Conservation (phyloP, 2,113 vertebrate species). For the Elgaria multicarinata region DNA sequence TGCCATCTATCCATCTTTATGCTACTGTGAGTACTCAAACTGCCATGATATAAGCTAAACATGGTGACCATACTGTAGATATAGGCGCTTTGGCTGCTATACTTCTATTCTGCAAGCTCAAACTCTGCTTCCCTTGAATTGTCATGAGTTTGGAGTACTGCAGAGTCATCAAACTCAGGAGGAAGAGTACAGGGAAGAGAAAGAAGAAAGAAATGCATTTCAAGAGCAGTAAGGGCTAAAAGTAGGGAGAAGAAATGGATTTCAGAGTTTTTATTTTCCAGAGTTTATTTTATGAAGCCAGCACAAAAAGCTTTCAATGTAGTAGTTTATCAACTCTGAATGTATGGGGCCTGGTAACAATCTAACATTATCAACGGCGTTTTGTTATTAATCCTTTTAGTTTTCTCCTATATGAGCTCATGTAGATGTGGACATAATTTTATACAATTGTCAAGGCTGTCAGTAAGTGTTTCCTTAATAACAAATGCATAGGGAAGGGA, state of each 20-base stretch:
- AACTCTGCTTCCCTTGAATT: not conserved
- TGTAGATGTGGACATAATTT: not conserved
- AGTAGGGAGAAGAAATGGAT: not conserved
- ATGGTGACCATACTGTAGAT: not conserved
- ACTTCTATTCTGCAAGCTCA: not conserved
- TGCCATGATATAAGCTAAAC: not conserved
- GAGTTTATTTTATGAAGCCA: not conserved
- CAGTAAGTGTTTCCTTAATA: not conserved
- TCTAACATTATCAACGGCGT: not conserved
- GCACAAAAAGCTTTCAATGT: not conserved
- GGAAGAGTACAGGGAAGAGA: not conserved
- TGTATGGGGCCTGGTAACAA: not conserved
- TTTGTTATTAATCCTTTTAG: not conserved
- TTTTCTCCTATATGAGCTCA: not conserved
- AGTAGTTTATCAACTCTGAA: not conserved
- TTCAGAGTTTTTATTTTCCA: not conserved
- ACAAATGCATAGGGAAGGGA: not conserved
- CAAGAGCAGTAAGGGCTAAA: not conserved
- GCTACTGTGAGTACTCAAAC: not conserved
- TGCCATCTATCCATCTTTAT: not conserved
- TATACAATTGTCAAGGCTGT: not conserved
- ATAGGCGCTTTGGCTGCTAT: not conserved
- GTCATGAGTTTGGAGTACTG: not conserved
- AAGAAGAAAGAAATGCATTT: not conserved
- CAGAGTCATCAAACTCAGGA: slow-evolving; percentile 7